These are phyloP conservation scores for Ornithoptera priamus DNA, from an alignment of 2,888 invertebrate genomes.

Conservation along the genomic window DNA sequence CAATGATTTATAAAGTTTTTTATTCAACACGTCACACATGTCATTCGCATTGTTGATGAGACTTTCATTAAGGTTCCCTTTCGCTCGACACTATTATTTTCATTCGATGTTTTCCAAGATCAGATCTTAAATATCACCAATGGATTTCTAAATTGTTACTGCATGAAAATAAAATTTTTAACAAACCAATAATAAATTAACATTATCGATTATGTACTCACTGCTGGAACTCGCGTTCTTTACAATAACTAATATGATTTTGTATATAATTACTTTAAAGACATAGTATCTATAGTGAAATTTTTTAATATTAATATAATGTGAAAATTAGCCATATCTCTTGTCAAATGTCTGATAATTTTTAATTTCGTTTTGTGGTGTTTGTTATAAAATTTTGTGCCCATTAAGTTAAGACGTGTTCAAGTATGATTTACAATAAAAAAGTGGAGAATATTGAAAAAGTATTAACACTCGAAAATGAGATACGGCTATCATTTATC, in stretches of 20 bases:
- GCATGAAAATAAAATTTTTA: background rate
- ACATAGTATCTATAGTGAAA: no score
- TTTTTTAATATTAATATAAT: no score
- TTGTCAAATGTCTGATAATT: no score
- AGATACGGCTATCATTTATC: constrained; percentile 42
- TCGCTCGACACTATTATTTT: constrained; percentile 3
- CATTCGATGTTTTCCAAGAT: background rate
- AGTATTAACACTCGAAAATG: constrained; percentile 8
- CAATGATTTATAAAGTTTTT: constrained; percentile 20
- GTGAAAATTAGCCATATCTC: no score
- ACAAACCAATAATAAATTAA: background rate
- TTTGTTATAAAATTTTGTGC: no score
- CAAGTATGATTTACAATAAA: background rate
- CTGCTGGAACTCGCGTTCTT: no score
- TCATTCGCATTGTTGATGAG: constrained; percentile 11
- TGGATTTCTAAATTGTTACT: background rate
- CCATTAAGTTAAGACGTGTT: no score
- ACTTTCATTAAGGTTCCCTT: constrained; percentile 20
- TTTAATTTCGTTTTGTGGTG: no score
- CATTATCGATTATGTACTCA: no score
- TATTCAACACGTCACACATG: constrained; percentile 11
- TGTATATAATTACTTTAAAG: no score
- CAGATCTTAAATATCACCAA: background rate
- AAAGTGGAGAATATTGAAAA: background rate
- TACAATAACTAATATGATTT: no score